Conservation (phyloP, 1,140 invertebrate genomes). For the Caenorhabditis tropicalis region DNA sequence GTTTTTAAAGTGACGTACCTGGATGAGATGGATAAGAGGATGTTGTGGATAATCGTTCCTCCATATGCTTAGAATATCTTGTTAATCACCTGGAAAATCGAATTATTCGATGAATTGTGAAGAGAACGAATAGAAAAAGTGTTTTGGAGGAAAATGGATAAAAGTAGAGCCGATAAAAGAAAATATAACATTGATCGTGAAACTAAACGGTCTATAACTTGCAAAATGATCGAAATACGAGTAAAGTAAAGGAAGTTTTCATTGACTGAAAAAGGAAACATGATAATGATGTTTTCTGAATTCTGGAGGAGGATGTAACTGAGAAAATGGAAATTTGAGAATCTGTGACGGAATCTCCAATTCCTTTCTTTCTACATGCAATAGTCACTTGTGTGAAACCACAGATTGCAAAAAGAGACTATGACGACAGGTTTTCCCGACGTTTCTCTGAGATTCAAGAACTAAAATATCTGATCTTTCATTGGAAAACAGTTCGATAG, state of each 20-base stretch:
- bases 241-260: background rate
- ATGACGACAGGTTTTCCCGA: too few species aligned
- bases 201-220: too few species aligned
- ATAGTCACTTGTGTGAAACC: background rate
- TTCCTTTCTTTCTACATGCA: background rate
- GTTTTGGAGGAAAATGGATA: background rate
- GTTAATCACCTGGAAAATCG: constrained; percentile 15
- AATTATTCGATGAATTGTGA: background rate
- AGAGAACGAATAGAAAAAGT: background rate
- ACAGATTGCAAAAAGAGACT: background rate
- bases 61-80: background rate
- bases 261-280: background rate
- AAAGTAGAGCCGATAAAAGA: background rate
- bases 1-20: too few species aligned
- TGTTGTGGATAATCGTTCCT: constrained; percentile 33
- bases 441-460: too few species aligned
- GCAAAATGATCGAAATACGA: too few species aligned
- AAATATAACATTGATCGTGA: too few species aligned
- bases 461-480: too few species aligned
- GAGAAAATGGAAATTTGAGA: constrained; percentile 34
- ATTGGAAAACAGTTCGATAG: too few species aligned
- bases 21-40: constrained; percentile 18
- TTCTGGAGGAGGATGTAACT: background rate
- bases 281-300: background rate
- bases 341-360: background rate